Evolutionary conservation across 2,113 vertebrate genomes (phyloP).

Genomic region (Turnix velox): DNA sequence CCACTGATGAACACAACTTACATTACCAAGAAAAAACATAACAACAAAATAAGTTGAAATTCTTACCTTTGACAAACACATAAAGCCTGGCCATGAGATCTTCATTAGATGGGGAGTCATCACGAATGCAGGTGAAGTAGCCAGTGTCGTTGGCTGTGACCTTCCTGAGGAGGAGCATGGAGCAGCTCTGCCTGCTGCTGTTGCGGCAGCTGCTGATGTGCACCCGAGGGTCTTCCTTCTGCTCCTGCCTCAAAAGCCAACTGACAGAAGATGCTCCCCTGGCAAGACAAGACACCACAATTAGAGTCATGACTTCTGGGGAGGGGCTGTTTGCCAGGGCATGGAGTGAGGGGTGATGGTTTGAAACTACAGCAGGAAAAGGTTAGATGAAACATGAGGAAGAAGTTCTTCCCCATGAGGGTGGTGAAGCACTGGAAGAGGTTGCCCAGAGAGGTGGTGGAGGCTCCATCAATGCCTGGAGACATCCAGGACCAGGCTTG

Average conservation of each 20-base stretch:
- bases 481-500: too few species aligned
- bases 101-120: background rate
- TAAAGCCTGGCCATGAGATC: conserved; percentile 64
- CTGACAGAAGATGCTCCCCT: conserved; percentile 72
- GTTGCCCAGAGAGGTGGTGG: too few species aligned
- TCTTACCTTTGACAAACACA: conserved; percentile 83
- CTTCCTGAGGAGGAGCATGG: conserved; percentile 67
- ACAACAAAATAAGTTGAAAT: fast-evolving
- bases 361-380: too few species aligned
- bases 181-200: conserved; percentile 63
- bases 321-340: too few species aligned
- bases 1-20: background rate
- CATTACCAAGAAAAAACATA: fast-evolving
- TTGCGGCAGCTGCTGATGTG: conserved; percentile 52
- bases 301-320: background rate
- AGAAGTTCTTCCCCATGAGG: too few species aligned
- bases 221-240: conserved; percentile 41
- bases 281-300: background rate
- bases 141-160: conserved; percentile 74
- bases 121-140: conserved; percentile 72
- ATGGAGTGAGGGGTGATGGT: too few species aligned
- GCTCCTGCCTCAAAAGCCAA: conserved; percentile 70
- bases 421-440: too few species aligned
- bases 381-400: too few species aligned
- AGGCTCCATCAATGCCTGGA: too few species aligned